Evolutionary conservation across 37 sponge, comb jelly and placozoan genomes (phyloP), one percentile per base, ranked within the genome.

Genomic region (Chondrosia reniformis): DNA sequence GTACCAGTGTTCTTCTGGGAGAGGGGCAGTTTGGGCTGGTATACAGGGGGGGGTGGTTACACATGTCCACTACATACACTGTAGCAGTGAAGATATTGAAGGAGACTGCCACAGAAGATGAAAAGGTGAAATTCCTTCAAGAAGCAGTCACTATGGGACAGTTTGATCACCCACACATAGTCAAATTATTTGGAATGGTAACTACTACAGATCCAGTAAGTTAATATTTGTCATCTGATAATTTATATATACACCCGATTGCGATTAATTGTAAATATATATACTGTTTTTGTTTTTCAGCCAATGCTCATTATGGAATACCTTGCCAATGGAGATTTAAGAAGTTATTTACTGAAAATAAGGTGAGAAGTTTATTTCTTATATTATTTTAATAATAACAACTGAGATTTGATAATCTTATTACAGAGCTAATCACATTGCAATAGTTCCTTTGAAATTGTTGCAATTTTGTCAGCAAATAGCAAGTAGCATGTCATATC

Each of bases 91-190:
- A 69, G 72, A 38, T 44, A 37, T 44, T 69, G 44, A 69, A 69
- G 43, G 17, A 41, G 17, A 39, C 72, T 43, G 72, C 72, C 4
- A 43, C 72, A 69, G 36, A 69, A n/a, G 72, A 69, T 19, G 43
- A 69, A 38, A 69, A 44, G 43, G 3, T 69, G 31, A 69, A 69
- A 39, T 44, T 69, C 41, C 72, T 69, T 39, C 72, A 40, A 69
- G 72, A 69, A 38, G 72, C 72, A 69, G 72, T 44, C n/a, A 69
- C 42, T 25, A 69, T 69, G 72, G 72, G 72, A 40, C 72, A 69
- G 72, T 69, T 69, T 25, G 42, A 13, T 41, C 72, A 69, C 12
- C 72, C 72, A 36, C 72, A 69, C 72, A 69, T 69, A 43, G 72
- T 69, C 43, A 69, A 13, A 69, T 25, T 69, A 22, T 69, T 43